phyloP scores from a whole-genome alignment of 2,113 vertebrate genomes.

The Tauraco erythrolophus region DNA sequence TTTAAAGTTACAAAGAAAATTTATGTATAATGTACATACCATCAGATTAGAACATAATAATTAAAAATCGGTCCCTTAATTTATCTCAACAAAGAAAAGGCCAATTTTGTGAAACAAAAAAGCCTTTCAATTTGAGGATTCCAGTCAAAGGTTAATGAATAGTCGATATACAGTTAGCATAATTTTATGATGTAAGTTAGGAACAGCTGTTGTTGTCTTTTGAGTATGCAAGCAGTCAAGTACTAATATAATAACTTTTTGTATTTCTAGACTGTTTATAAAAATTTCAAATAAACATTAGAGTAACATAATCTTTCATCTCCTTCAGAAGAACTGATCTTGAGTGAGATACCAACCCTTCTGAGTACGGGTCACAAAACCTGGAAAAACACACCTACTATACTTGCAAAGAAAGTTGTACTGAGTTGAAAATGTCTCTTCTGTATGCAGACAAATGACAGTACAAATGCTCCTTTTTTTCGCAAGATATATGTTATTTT shows the following conservation, averaged over 20 bases:
- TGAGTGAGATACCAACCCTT: not conserved
- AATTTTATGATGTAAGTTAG: not conserved
- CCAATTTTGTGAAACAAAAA: not conserved
- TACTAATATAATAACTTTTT: not conserved
- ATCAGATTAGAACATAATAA: not conserved
- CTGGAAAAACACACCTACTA: not conserved
- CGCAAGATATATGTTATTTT: not conserved
- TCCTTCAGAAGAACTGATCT: not conserved
- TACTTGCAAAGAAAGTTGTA: not conserved
- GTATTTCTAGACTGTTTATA: not conserved
- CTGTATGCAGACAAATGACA: not conserved
- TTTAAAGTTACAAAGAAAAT: not conserved
- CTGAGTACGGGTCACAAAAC: not conserved
- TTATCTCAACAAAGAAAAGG: not conserved
- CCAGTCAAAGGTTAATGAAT: not conserved
- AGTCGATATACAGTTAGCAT: not conserved
- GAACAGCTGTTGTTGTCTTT: not conserved
- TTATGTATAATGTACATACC: not conserved
- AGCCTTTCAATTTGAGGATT: not conserved
- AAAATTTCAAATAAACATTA: not conserved
- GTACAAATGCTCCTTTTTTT: rapidly evolving
- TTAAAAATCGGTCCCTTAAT: not conserved
- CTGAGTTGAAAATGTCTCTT: not conserved
- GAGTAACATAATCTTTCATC: not conserved
- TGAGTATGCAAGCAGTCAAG: not conserved